A percentile compares a stretch with the other conserved stretches of the same genome.
These are phyloP conservation scores for Hyperopisus bebe DNA, from an alignment of 2,113 vertebrate genomes.

Conservation along the genomic window DNA sequence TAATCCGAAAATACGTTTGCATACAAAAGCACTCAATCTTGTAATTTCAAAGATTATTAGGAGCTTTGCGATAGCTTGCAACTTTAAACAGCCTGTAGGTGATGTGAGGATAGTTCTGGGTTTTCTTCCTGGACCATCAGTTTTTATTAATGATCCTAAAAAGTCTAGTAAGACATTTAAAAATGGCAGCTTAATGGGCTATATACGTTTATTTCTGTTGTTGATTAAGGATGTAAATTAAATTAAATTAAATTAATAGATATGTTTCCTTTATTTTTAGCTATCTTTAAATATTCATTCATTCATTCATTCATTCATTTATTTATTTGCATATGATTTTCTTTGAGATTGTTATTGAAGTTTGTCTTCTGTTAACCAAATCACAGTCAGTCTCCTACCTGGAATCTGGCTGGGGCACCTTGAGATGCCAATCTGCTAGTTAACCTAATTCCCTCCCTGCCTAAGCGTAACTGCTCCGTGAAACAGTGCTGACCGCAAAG, in stretches of 20 bases:
- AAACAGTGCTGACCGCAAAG: background rate
- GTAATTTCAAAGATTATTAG: background rate
- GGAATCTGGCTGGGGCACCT: background rate
- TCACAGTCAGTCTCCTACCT: background rate
- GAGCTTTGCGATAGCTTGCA: background rate
- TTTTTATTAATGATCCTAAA: background rate
- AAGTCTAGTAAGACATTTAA: background rate
- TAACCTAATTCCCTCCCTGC: constrained; percentile 1
- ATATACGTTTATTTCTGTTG: background rate
- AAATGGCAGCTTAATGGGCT: background rate
- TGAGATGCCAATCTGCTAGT: background rate
- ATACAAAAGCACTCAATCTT: background rate
- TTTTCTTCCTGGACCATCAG: background rate
- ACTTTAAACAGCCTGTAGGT: background rate
- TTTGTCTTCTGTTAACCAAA: background rate
- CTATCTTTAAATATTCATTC: too few relatives aligned
- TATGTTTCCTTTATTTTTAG: background rate
- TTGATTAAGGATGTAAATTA: background rate
- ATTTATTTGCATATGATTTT: background rate
- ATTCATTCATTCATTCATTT: too few relatives aligned
- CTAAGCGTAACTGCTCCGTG: background rate
- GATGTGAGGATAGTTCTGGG: background rate
- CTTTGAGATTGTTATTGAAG: background rate
- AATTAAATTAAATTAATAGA: background rate
- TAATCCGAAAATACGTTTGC: background rate